These are phyloP conservation scores for Sphecodes monilicornis DNA, from an alignment of 2,888 invertebrate genomes.

Conservation along the genomic window DNA sequence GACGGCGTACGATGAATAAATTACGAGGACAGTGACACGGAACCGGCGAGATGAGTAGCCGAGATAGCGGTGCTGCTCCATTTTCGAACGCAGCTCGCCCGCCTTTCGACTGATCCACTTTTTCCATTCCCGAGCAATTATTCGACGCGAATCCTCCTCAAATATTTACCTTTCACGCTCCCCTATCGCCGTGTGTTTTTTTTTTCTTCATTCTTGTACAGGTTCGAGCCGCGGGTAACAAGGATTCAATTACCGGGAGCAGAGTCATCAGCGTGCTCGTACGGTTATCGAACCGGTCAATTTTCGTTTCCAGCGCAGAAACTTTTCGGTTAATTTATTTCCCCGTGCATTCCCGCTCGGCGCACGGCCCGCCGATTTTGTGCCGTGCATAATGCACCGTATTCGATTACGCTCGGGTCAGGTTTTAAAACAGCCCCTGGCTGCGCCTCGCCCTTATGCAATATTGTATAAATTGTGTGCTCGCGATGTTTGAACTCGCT, in stretches of 20 bases:
- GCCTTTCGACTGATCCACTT: constrained; percentile 35
- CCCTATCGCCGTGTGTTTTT: not conserved
- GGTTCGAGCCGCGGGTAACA: not conserved
- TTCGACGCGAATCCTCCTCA: constrained; percentile 13
- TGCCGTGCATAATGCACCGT: not conserved
- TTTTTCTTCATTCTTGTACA: not conserved
- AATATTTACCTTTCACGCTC: constrained; percentile 6
- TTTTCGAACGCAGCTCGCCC: constrained; percentile 57
- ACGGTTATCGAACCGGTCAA: not conserved
- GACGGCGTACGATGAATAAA: constrained; percentile 74
- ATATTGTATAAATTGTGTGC: not conserved
- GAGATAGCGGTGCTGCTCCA: constrained; percentile 55
- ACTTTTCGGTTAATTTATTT: not conserved
- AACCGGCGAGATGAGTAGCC: constrained; percentile 60
- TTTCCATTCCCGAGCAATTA: constrained; percentile 37
- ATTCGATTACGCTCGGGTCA: not conserved
- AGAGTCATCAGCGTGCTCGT: not conserved
- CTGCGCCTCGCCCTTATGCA: not conserved
- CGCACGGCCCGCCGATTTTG: not conserved
- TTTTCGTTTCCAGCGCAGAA: not conserved
- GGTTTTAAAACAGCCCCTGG: constrained; percentile 1
- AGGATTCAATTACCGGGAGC: constrained; percentile 3
- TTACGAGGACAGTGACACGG: constrained; percentile 74
- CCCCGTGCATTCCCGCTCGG: not conserved
- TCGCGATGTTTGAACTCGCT: not conserved